Evolutionary conservation across 1,140 invertebrate genomes (phyloP), one percentile per base, ranked within the genome.

Genomic region (Drosophila pseudoananassae): DNA sequence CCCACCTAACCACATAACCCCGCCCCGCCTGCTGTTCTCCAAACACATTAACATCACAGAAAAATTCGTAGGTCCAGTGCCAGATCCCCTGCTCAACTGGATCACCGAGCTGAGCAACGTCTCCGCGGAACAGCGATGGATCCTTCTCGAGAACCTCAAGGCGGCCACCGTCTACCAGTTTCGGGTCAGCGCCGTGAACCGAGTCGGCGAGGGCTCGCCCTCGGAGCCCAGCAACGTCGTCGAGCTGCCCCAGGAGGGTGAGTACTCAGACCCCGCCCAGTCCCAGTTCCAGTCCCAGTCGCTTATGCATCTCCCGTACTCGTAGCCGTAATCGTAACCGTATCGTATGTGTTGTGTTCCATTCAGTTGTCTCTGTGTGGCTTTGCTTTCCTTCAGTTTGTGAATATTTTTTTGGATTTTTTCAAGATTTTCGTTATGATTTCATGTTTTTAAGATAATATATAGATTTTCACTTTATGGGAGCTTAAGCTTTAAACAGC

Each of bases 111-210:
- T 96, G 36, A 95, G 95, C 72, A 98, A 98, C 84, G 96, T 99
- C 5, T 96, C 97, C 0, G 94, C 96, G 1, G 93, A 94, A 50
- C 94, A 94, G 58, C 94, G 96, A 20, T 98, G 95, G 94, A 94
- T 96, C 3, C 91, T 99, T 14, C 92, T 99, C 3, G 95, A 94
- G 17, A 97, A 96, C 90, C 93, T 99, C 25, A 97, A 98, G 92
- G 98, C 98, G 0, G 98, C 98, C 0, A 96, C 97, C 1, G 96
- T 96, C 0, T 99, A 99, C 92, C 97, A 99, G 91, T 99, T 99
- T 92, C 93, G 98, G 68, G 96, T 99, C 1, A 97, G 96, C 76
- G 98, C 98, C 15, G 96, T 98, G 0, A 99, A 99, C 92, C 95
- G 96, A 25, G 97, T 98, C 1, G 98, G 99, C 1, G 97, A 98